These are phyloP conservation scores for Cryptosula pallasiana DNA, from an alignment of 2,888 invertebrate species.

Conservation along the genomic window DNA sequence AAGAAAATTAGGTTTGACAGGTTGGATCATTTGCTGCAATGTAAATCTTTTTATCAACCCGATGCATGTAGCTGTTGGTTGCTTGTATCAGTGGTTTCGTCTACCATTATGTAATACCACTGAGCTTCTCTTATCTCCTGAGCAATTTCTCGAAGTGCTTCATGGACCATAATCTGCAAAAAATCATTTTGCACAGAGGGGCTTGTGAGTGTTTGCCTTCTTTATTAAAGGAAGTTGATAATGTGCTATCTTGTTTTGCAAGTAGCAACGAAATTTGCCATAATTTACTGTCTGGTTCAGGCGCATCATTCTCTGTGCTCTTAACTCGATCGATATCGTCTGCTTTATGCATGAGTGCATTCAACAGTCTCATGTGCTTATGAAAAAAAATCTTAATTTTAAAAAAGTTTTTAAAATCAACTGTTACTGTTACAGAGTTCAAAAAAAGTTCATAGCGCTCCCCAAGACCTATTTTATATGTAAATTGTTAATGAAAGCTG, in stretches of 20 bases:
- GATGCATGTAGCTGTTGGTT: not conserved
- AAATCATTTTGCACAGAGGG: not conserved
- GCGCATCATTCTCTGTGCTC: no score
- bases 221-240: not conserved
- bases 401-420: no score
- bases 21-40: no score
- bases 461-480: no score
- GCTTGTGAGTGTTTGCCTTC: not conserved
- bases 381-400: no score
- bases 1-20: no score
- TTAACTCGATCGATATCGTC: no score
- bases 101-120: not conserved
- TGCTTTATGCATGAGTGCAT: no score
- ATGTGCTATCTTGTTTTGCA: not conserved
- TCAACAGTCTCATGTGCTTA: no score
- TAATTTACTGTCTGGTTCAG: not conserved
- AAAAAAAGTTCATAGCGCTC: no score
- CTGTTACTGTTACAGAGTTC: no score
- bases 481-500: no score
- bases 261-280: not conserved
- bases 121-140: not conserved
- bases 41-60: not conserved
- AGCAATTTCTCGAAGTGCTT: not conserved
- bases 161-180: not conserved
- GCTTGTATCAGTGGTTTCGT: not conserved